A percentile compares a stretch with the other conserved stretches of the same genome.
These are phyloP conservation scores for Aphaenogaster floridana DNA, from an alignment of 1,140 invertebrate species.

Conservation along the genomic window DNA sequence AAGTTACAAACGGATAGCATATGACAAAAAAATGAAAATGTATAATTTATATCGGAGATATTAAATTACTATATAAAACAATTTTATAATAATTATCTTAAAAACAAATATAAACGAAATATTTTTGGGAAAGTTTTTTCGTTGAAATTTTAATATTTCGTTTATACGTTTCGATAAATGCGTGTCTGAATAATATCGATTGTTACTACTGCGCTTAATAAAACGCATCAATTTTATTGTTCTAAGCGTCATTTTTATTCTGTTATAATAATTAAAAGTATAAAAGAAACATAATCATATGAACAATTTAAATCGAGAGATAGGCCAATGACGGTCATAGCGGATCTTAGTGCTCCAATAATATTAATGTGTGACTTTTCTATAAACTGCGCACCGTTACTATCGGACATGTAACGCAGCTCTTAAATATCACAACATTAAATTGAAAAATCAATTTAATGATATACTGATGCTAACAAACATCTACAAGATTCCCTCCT, in stretches of 20 bases:
- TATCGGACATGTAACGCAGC: too few relatives aligned
- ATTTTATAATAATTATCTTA: background rate
- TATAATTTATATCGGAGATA: background rate
- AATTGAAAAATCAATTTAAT: too few relatives aligned
- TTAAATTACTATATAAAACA: background rate
- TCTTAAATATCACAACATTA: too few relatives aligned
- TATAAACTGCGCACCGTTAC: too few relatives aligned
- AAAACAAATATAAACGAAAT: background rate
- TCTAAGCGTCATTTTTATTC: background rate
- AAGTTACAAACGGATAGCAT: background rate
- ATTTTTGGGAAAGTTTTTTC: background rate
- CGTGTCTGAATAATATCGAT: background rate
- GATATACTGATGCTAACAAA: too few relatives aligned
- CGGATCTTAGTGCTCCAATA: too few relatives aligned
- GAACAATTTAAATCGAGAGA: too few relatives aligned
- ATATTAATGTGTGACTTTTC: too few relatives aligned
- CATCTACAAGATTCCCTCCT: too few relatives aligned
- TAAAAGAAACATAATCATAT: background rate
- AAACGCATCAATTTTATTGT: background rate
- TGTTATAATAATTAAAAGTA: conserved; percentile 1
- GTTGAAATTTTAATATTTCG: background rate
- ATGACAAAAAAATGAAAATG: background rate
- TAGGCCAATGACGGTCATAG: too few relatives aligned
- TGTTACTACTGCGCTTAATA: background rate
- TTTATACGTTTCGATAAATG: background rate